Evolutionary conservation across 2,888 invertebrate genomes (phyloP).

Genomic region (Hyppa rectilinea): DNA sequence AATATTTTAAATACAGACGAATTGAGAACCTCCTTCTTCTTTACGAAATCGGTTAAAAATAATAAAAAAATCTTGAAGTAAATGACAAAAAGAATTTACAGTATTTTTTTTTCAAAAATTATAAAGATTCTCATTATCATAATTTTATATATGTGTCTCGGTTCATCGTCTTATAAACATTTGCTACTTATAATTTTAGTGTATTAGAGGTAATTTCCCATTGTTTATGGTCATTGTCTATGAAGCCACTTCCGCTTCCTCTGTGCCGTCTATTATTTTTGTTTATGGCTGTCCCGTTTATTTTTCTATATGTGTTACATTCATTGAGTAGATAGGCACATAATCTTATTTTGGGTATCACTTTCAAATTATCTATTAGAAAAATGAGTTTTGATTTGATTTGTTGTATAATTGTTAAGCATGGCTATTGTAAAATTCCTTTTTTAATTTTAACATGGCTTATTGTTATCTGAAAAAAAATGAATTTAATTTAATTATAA

Average conservation of each 20-base stretch:
- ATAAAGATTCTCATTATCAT: neutral
- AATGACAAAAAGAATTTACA: neutral
- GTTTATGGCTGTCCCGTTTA: conserved; percentile 26
- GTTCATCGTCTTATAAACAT: conserved; percentile 22
- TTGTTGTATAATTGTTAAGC: too few species aligned
- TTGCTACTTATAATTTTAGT: conserved; percentile 44
- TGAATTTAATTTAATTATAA: too few species aligned
- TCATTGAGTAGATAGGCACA: too few species aligned
- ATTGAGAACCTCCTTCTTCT: too few species aligned
- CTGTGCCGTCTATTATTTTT: conserved; percentile 37
- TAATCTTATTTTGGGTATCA: neutral
- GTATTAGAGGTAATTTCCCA: conserved; percentile 50
- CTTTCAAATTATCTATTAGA: neutral
- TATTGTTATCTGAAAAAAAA: too few species aligned
- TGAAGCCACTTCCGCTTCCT: conserved; percentile 45
- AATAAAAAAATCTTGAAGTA: neutral
- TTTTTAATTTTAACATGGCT: too few species aligned
- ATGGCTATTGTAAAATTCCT: too few species aligned
- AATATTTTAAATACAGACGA: too few species aligned
- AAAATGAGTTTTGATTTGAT: neutral
- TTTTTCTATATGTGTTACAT: neutral
- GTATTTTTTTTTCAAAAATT: neutral
- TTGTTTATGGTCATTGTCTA: conserved; percentile 54
- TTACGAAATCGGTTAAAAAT: too few species aligned
- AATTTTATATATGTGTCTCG: conserved; percentile 15